These are phyloP conservation scores for Crocallis elinguaria DNA, from an alignment of 2,888 invertebrate genomes.

Conservation along the genomic window DNA sequence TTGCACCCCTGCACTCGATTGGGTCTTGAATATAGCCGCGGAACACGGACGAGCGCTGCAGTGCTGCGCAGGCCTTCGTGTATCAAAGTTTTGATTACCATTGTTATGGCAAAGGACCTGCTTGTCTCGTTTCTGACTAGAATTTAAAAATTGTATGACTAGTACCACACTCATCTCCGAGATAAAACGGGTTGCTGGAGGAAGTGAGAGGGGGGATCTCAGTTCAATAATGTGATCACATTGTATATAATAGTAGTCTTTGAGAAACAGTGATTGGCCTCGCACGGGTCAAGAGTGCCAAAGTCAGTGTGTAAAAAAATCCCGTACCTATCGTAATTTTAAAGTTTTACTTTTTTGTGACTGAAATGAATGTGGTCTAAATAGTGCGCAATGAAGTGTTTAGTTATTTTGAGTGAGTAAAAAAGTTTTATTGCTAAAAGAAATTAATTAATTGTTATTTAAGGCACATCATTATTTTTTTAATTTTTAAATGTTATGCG, in stretches of 20 bases:
- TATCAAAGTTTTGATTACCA: no score
- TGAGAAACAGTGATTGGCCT: not conserved
- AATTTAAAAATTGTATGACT: no score
- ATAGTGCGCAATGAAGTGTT: constrained; percentile 7
- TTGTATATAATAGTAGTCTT: constrained; percentile 10
- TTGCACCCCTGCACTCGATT: no score
- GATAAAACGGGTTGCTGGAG: constrained; percentile 5
- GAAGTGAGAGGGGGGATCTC: constrained; percentile 4
- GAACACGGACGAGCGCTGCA: no score
- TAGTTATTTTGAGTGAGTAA: constrained; percentile 4
- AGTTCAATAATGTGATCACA: constrained; percentile 13
- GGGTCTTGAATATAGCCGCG: no score
- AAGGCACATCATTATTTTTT: no score
- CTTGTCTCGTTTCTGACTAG: no score
- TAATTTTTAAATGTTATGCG: no score
- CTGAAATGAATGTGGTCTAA: no score
- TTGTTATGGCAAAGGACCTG: no score
- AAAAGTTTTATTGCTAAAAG: not conserved
- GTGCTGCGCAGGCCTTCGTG: no score
- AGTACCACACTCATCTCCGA: no score
- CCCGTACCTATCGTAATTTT: not conserved
- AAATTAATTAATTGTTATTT: not conserved
- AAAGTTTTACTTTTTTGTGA: not conserved
- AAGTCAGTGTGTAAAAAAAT: not conserved
- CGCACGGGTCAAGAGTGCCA: constrained; percentile 7